Base-by-base conservation (phyloP, 92 coral and sea anemone species). In the Phymanthus crucifer region DNA sequence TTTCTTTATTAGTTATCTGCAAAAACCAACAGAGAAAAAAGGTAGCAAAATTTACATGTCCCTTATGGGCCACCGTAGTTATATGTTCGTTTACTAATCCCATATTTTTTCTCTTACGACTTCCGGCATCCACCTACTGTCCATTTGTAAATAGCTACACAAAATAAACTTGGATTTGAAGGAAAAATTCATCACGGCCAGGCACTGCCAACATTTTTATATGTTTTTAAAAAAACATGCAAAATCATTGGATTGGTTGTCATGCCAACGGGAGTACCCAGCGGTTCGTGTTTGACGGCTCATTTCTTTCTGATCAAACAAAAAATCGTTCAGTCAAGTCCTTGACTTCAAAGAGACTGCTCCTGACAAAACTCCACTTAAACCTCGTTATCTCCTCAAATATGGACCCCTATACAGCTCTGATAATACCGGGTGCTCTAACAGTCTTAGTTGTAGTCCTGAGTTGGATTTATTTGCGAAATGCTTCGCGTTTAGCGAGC, bases 361-460 rank as follows among this genome's bases (percentile, higher is more conserved):
- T 5, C 0, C 27, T 21, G 27, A 54, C 6, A 54, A 50, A 21
- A 54, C 64, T 21, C 29, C 3, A 24, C 26, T 21, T 21, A 54
- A 54, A 54, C 8, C 29, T 54, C 29, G 11, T 21, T 54, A 21
- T 19, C 1, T 14, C 27, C 27, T 54, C 64, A 26, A 77, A 37
- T 21, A 77, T 77, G 81, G 81, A 77, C 6, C 32, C 65, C 31
- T 77, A 40, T 29, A 23, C 56, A 32, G 81, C 81, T 24, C 12
- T 77, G 69, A 9, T 77, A 3, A 47, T 77, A 18, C 81, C 81
- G 13, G 84, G 84, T 9, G 76, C 47, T 2, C 33, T 83, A 27
- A 85, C 90, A 23, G 32, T 87, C 6, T 26, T 78, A 13, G 90
- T 78, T 24, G 23, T 83, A 48, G 66, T 70, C 9, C 72, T 87